Evolutionary conservation across 2,113 vertebrate genomes (phyloP).

Genomic region (Xenus cinereus): DNA sequence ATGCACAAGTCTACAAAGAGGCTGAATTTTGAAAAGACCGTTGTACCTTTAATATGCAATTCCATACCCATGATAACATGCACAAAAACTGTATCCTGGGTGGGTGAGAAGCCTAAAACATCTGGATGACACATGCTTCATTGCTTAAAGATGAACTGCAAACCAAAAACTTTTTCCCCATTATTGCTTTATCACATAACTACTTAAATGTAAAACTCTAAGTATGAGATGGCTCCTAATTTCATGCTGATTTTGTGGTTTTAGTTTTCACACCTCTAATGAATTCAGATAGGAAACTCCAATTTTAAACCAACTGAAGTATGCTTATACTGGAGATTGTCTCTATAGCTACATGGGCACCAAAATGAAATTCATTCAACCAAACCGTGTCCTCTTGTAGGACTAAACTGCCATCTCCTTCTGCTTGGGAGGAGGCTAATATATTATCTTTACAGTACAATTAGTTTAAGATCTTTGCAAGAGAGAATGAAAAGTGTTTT

Average conservation of each 20-base stretch:
- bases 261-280: background rate
- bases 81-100: background rate
- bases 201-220: background rate
- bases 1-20: rapidly evolving
- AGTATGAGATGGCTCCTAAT: background rate
- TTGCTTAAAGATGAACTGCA: background rate
- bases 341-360: background rate
- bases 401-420: background rate
- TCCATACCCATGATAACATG: rapidly evolving
- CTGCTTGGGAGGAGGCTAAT: background rate
- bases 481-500: background rate
- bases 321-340: background rate
- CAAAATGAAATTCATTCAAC: background rate
- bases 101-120: background rate
- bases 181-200: background rate
- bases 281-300: background rate
- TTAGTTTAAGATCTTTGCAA: background rate
- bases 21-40: background rate
- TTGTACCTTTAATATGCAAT: background rate
- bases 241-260: background rate
- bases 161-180: background rate
- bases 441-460: background rate
- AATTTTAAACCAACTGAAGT: background rate
- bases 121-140: background rate
- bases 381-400: background rate